phyloP scores from a whole-genome alignment of 2,113 vertebrate species.

The Gavialis gangeticus region DNA sequence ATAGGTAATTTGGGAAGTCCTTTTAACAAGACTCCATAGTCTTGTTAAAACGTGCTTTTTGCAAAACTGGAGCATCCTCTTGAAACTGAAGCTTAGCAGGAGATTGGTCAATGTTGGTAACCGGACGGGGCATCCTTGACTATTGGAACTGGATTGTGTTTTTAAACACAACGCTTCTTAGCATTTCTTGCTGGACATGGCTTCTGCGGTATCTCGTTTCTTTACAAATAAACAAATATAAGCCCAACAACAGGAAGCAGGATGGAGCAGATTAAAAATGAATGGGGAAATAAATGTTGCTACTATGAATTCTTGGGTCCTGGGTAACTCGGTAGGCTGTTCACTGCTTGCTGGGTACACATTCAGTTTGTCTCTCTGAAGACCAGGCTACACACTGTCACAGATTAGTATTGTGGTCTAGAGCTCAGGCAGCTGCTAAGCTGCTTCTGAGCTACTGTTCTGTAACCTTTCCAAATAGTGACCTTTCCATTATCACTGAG shows the following conservation, averaged over 20 bases:
- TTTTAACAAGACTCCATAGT: background rate
- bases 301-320: background rate
- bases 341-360: constrained; percentile 21
- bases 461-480: constrained; percentile 10
- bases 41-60: background rate
- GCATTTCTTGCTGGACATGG: background rate
- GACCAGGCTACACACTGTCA: background rate
- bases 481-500: constrained; percentile 11
- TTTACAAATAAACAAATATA: constrained; percentile 37
- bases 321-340: background rate
- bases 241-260: background rate
- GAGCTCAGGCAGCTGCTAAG: background rate
- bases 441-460: background rate
- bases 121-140: background rate
- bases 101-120: background rate
- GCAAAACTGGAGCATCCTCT: background rate
- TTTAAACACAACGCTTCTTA: constrained; percentile 31
- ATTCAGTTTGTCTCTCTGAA: constrained; percentile 44
- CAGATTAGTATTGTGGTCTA: constrained; percentile 44
- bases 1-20: background rate
- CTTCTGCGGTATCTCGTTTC: constrained; percentile 2
- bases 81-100: background rate
- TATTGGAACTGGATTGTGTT: background rate
- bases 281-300: constrained; percentile 59
- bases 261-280: constrained; percentile 34